Conservation (phyloP, 2,113 vertebrate species). For the Leucopternis melanops region DNA sequence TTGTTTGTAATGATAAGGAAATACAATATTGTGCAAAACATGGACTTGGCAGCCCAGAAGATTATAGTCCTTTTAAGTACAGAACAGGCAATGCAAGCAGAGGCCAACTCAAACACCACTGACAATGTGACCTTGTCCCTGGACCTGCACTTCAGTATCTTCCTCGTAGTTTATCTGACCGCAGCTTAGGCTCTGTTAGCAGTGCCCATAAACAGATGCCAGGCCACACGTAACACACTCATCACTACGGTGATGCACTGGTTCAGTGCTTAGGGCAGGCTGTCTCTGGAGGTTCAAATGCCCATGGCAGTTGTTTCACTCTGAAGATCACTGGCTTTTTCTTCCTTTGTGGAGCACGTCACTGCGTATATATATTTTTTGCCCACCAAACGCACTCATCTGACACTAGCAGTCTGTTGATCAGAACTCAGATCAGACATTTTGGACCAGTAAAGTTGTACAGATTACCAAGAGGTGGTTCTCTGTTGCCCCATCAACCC, state of each 20-base stretch:
- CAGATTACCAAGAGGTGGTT: not conserved
- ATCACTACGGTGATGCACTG: not conserved
- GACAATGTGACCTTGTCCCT: not conserved
- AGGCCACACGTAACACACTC: not conserved
- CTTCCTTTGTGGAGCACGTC: not conserved
- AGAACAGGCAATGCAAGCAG: not conserved
- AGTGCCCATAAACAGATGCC: not conserved
- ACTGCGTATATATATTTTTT: not conserved
- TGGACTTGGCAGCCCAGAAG: not conserved
- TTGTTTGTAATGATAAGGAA: not conserved
- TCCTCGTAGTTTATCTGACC: not conserved
- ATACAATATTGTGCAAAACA: not conserved
- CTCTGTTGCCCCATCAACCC: too few relatives aligned
- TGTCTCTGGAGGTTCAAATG: not conserved
- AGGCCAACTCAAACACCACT: not conserved
- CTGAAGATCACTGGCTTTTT: not conserved
- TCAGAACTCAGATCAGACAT: not conserved
- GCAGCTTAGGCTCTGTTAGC: not conserved
- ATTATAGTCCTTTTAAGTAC: not conserved
- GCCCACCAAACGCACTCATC: not conserved
- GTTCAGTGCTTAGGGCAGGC: not conserved
- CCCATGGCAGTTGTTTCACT: not conserved
- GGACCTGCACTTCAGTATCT: not conserved
- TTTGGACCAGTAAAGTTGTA: not conserved
- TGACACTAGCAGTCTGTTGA: not conserved